Percentiles rank a stretch among this genome's conserved stretches.
phyloP scores from a whole-genome alignment of 2,888 invertebrate genomes.

The Rhyacophila evoluta region DNA sequence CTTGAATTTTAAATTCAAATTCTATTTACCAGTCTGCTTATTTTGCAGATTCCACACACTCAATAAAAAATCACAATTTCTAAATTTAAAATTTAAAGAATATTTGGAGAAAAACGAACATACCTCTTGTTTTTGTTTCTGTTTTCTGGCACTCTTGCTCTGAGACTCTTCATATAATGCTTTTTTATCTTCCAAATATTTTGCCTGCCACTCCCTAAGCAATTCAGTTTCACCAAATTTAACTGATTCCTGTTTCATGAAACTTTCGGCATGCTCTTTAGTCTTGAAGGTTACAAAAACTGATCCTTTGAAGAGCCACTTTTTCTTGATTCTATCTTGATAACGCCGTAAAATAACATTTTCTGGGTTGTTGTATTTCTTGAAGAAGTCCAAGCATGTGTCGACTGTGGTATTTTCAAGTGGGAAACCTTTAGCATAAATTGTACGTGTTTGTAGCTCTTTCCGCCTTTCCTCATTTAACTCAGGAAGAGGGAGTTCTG shows the following conservation, averaged over 20 bases:
- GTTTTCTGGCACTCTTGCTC: conserved; percentile 70
- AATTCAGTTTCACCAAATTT: conserved; percentile 78
- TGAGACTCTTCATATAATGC: conserved; percentile 74
- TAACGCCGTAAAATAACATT: conserved; percentile 76
- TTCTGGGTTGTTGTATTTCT: conserved; percentile 75
- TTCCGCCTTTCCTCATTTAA: conserved; percentile 86
- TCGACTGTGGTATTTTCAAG: conserved; percentile 76
- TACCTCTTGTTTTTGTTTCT: conserved; percentile 60
- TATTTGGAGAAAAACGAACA: too few species aligned
- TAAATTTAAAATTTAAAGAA: too few species aligned
- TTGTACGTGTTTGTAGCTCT: conserved; percentile 79
- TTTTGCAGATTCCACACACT: too few species aligned
- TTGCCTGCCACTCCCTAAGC: conserved; percentile 77
- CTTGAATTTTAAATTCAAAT: too few species aligned
- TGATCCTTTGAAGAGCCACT: conserved; percentile 88
- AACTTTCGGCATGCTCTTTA: conserved; percentile 83
- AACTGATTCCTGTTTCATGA: conserved; percentile 77
- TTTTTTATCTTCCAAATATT: conserved; percentile 76
- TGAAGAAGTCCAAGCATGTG: conserved; percentile 80
- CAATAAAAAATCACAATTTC: too few species aligned
- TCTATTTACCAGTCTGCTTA: too few species aligned
- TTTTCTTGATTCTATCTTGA: conserved; percentile 74
- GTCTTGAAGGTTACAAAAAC: conserved; percentile 89
- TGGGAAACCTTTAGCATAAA: conserved; percentile 91
- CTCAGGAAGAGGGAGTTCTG: conserved; percentile 83